phyloP scores from a whole-genome alignment of 2,797 vertebrate species.

The Spinus pinus region DNA sequence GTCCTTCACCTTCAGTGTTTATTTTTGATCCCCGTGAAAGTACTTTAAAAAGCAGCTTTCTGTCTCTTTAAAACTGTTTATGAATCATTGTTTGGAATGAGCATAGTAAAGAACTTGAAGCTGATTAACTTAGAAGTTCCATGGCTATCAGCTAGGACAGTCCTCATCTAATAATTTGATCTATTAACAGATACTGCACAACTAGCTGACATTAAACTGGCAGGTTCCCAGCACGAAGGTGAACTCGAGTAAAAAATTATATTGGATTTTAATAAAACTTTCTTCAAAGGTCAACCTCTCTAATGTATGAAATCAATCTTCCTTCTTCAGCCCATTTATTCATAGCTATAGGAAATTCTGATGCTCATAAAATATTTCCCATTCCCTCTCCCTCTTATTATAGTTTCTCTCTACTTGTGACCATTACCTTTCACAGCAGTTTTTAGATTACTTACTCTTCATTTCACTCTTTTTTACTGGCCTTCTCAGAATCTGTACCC shows the following conservation, averaged over 20 bases:
- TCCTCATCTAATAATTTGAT: background rate
- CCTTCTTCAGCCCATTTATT: background rate
- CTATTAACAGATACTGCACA: background rate
- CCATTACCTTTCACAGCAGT: background rate
- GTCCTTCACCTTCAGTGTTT: background rate
- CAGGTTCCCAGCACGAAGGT: background rate
- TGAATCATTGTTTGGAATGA: background rate
- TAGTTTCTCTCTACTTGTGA: background rate
- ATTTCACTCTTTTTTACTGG: background rate
- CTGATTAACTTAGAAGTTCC: background rate
- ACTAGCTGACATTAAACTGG: conserved; percentile 7
- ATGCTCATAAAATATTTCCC: background rate
- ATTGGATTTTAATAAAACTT: conserved; percentile 47
- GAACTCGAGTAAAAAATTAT: conserved; percentile 9
- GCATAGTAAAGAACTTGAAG: background rate
- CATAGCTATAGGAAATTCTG: background rate
- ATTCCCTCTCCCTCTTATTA: background rate
- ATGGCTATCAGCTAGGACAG: background rate
- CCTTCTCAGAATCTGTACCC: background rate
- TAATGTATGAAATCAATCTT: conserved; percentile 32
- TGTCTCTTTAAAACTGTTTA: background rate
- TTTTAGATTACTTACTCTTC: background rate
- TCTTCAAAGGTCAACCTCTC: conserved; percentile 32
- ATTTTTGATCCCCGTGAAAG: background rate
- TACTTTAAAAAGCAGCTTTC: background rate